Conservation (phyloP, 2,888 invertebrate species). For the Heteromurus nitidus region DNA sequence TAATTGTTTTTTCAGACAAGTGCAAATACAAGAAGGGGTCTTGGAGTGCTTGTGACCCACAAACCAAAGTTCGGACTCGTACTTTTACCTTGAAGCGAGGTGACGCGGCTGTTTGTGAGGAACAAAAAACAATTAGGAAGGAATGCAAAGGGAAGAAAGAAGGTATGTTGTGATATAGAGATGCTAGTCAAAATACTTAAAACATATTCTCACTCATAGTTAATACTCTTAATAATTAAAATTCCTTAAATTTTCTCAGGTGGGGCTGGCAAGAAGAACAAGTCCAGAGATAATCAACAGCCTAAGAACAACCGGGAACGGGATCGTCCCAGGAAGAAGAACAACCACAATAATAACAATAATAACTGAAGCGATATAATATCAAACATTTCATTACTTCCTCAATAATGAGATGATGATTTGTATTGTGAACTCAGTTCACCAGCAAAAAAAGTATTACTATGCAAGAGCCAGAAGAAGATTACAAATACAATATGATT, state of each 20-base stretch:
- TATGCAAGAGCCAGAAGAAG: too few species aligned
- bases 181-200: background rate
- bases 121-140: slow-evolving; percentile 67
- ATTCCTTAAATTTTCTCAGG: background rate
- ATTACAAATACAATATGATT: too few species aligned
- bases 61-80: slow-evolving; percentile 87
- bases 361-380: slow-evolving; percentile 56
- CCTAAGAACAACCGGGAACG: slow-evolving; percentile 69
- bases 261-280: slow-evolving; percentile 38
- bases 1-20: slow-evolving; percentile 74
- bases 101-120: slow-evolving; percentile 78
- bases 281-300: slow-evolving; percentile 42
- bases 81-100: slow-evolving; percentile 91
- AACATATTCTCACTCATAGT: background rate
- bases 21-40: slow-evolving; percentile 91
- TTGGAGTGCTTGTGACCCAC: slow-evolving; percentile 92
- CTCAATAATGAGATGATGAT: too few species aligned
- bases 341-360: slow-evolving; percentile 65
- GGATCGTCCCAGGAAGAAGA: slow-evolving; percentile 68
- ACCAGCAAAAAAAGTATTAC: slow-evolving; percentile 10
- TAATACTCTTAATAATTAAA: background rate
- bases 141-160: slow-evolving; percentile 70
- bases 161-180: slow-evolving; percentile 19
- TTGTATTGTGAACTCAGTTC: too few species aligned
- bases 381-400: slow-evolving; percentile 18